These are phyloP conservation scores for Coremacera marginata DNA, from an alignment of 2,888 invertebrate species.

Conservation along the genomic window DNA sequence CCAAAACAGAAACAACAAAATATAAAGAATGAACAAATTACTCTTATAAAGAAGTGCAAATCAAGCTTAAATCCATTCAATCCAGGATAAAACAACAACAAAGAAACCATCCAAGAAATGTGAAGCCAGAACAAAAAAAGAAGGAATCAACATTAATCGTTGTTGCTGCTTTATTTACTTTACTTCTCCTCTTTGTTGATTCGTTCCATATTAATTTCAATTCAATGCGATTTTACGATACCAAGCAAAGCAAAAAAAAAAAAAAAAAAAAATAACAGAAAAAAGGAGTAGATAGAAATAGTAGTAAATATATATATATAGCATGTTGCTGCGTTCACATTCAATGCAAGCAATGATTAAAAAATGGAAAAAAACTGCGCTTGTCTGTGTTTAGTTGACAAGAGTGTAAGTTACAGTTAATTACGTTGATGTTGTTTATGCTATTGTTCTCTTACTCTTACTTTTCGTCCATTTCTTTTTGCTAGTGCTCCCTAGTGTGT, in stretches of 20 bases:
- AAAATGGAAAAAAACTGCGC: neutral
- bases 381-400: conserved; percentile 25
- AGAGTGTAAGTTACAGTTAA: conserved; percentile 31
- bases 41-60: neutral
- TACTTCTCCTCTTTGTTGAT: neutral
- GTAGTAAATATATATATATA: no score
- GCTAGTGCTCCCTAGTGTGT: conserved; percentile 38
- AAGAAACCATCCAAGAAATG: neutral
- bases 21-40: neutral
- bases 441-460: neutral
- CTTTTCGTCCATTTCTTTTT: neutral
- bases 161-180: neutral
- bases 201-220: conserved; percentile 14
- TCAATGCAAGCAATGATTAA: no score
- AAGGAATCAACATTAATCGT: conserved; percentile 14
- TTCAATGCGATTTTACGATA: conserved; percentile 6
- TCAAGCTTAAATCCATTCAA: neutral
- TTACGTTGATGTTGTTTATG: conserved; percentile 12
- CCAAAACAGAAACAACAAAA: neutral
- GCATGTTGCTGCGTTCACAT: neutral
- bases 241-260: neutral
- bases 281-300: neutral
- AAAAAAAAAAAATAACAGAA: neutral
- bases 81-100: neutral
- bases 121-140: neutral